These are phyloP conservation scores for Cryptophagus acutangulus DNA, from an alignment of 2,888 invertebrate species.

Conservation along the genomic window DNA sequence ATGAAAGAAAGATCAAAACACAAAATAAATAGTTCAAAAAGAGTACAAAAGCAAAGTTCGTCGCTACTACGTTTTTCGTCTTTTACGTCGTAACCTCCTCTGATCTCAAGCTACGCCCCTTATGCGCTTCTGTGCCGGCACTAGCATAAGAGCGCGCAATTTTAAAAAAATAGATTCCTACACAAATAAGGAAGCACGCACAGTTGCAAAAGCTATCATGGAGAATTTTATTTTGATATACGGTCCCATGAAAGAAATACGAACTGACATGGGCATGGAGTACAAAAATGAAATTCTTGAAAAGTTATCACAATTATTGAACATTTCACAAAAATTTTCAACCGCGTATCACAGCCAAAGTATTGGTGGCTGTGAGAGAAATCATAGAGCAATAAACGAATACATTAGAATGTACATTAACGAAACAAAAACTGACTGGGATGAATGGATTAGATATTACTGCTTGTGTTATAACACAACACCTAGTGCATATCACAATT, in stretches of 20 bases:
- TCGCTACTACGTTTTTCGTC: too few species aligned
- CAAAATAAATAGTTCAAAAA: too few species aligned
- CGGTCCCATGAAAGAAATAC: conserved; percentile 10
- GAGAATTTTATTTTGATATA: conserved; percentile 20
- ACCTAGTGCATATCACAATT: conserved; percentile 17
- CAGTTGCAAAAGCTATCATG: conserved; percentile 24
- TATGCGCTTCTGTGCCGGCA: too few species aligned
- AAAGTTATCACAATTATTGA: conserved; percentile 6
- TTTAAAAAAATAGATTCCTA: too few species aligned
- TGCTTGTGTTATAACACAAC: conserved; percentile 22
- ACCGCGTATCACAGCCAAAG: conserved; percentile 37
- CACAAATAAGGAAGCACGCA: conserved; percentile 24
- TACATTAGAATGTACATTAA: conserved; percentile 19
- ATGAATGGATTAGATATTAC: conserved; percentile 14
- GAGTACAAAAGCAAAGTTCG: too few species aligned
- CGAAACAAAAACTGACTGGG: conserved; percentile 16
- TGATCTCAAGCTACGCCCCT: too few species aligned
- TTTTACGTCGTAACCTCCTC: too few species aligned
- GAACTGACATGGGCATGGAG: conserved; percentile 13
- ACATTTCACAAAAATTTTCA: conserved; percentile 10
- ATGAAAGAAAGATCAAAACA: too few species aligned
- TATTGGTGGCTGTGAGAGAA: conserved; percentile 23
- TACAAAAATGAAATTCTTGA: conserved; percentile 11
- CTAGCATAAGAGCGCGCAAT: too few species aligned
- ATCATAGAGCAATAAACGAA: conserved; percentile 23